phyloP scores from a whole-genome alignment of 2,888 invertebrate genomes.

The Catocala sponsa region DNA sequence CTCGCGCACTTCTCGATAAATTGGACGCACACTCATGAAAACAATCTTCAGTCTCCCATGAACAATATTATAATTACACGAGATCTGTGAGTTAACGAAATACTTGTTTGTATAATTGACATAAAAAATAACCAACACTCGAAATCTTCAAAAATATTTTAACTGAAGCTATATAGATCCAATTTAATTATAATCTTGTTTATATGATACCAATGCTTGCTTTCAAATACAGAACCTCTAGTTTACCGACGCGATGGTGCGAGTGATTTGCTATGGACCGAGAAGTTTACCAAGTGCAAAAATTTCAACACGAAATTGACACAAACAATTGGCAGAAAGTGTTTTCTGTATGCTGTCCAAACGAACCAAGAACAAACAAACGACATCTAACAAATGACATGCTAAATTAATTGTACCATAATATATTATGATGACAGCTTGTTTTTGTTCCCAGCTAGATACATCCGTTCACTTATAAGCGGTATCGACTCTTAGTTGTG shows the following conservation, averaged over 20 bases:
- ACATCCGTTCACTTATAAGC: no score
- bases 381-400: conserved; percentile 6
- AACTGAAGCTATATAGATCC: background rate
- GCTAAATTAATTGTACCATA: no score
- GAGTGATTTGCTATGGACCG: conserved; percentile 8
- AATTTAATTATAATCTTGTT: background rate
- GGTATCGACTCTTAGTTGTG: no score
- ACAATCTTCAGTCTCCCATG: background rate
- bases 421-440: no score
- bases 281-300: conserved; percentile 9
- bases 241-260: background rate
- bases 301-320: conserved; percentile 5
- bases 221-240: conserved; percentile 8
- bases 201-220: conserved; percentile 3
- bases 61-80: background rate
- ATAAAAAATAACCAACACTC: no score
- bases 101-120: background rate
- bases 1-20: conserved; percentile 4
- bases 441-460: no score
- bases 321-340: conserved; percentile 14
- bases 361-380: conserved; percentile 6
- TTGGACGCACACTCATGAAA: conserved; percentile 8
- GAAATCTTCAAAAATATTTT: background rate
- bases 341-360: conserved; percentile 11
- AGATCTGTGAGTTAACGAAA: background rate